phyloP scores from a whole-genome alignment of 2,888 invertebrate genomes.

The Petrolisthes cinctipes region DNA sequence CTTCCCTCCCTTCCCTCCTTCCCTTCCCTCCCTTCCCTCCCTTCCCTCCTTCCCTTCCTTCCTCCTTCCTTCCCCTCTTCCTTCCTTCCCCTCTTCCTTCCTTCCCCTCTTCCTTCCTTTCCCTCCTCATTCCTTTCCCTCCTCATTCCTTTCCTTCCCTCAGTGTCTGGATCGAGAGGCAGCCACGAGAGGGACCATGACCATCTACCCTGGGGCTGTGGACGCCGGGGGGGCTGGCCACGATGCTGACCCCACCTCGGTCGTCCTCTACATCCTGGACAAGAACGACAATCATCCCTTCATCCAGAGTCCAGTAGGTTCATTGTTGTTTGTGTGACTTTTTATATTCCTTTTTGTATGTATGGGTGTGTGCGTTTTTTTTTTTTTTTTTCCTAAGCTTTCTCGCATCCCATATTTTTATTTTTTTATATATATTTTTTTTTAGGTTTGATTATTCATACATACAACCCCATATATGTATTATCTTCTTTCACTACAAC shows the following conservation, averaged over 20 bases:
- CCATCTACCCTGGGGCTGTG: constrained; percentile 54
- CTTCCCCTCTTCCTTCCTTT: not conserved
- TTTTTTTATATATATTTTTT: no score
- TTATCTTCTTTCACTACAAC: no score
- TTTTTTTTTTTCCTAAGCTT: no score
- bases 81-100: not conserved
- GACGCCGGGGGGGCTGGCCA: constrained; percentile 57
- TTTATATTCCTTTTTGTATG: no score
- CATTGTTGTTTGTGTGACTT: no score
- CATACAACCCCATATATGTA: no score
- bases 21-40: not conserved
- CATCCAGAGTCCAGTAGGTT: constrained; percentile 59
- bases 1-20: not conserved
- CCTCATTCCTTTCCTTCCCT: no score
- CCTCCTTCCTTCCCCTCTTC: not conserved
- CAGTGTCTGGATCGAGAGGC: constrained; percentile 64
- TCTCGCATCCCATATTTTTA: no score
- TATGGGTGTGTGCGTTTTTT: no score
- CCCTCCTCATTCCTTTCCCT: no score
- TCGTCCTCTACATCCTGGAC: constrained; percentile 51
- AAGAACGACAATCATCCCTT: constrained; percentile 63
- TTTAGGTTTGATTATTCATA: no score
- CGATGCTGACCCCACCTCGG: constrained; percentile 52
- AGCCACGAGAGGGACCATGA: constrained; percentile 45
- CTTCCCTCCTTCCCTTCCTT: not conserved